phyloP scores from a whole-genome alignment of 2,113 vertebrate genomes.

The Mystacornis crossleyi region DNA sequence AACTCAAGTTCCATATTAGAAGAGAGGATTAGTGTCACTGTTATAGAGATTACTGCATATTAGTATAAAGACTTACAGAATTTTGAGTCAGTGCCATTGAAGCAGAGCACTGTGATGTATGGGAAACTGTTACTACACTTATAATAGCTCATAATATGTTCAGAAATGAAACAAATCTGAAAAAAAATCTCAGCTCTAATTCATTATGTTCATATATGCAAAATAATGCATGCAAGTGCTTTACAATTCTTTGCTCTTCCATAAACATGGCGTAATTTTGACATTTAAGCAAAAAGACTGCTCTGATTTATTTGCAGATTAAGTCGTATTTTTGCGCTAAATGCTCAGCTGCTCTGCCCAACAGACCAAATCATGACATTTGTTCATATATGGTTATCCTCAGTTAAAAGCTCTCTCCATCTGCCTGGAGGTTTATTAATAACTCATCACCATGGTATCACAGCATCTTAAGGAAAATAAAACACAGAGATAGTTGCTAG shows the following conservation, averaged over 20 bases:
- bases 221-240: not conserved
- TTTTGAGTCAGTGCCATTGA: not conserved
- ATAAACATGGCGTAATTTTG: not conserved
- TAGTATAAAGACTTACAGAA: constrained; percentile 7
- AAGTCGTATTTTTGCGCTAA: constrained; percentile 44
- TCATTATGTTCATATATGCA: not conserved
- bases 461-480: constrained; percentile 58
- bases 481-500: constrained; percentile 62
- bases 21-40: not conserved
- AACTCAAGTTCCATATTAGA: constrained; percentile 2
- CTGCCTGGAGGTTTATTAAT: constrained; percentile 60
- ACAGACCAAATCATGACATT: constrained; percentile 32
- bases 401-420: constrained; percentile 35
- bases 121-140: constrained; percentile 8
- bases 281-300: constrained; percentile 7
- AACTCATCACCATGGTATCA: constrained; percentile 61
- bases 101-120: not conserved
- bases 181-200: not conserved
- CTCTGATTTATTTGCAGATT: constrained; percentile 56
- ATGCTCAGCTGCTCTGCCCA: not conserved
- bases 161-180: constrained; percentile 6
- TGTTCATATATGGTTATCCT: constrained; percentile 67
- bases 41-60: not conserved
- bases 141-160: not conserved
- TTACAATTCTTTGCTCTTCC: not conserved